These are phyloP conservation scores for Mugil cephalus DNA, from an alignment of 2,113 vertebrate species.

Conservation along the genomic window DNA sequence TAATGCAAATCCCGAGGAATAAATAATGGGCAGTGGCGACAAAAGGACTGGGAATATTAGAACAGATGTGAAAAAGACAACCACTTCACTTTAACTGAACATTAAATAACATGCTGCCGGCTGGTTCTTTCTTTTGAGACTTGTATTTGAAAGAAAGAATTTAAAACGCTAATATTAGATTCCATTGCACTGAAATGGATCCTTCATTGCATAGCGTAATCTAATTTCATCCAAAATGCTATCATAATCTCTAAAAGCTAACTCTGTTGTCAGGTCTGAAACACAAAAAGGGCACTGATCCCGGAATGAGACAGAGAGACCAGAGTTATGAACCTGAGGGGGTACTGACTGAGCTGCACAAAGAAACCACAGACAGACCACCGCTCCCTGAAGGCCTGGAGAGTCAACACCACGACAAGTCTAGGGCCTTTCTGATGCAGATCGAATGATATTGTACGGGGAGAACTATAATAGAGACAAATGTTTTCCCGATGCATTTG, in stretches of 20 bases:
- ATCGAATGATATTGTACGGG: neutral
- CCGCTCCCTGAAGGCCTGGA: slow-evolving; percentile 37
- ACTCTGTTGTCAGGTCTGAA: slow-evolving; percentile 19
- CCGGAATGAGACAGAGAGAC: slow-evolving; percentile 36
- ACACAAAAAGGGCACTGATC: slow-evolving; percentile 40
- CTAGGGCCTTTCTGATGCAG: slow-evolving; percentile 47
- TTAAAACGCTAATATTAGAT: neutral
- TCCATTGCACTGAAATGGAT: neutral
- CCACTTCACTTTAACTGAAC: slow-evolving; percentile 2
- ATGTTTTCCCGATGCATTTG: too few relatives aligned
- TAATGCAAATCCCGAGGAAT: slow-evolving; percentile 29
- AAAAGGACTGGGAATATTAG: neutral
- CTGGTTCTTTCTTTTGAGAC: neutral
- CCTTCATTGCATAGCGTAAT: slow-evolving; percentile 7
- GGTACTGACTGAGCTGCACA: slow-evolving; percentile 30
- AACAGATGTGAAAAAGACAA: slow-evolving; percentile 10
- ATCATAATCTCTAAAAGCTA: slow-evolving; percentile 18
- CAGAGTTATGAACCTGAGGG: slow-evolving; percentile 42
- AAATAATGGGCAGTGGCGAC: neutral
- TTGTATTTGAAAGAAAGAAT: neutral
- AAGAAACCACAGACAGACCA: slow-evolving; percentile 56
- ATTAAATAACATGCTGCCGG: slow-evolving; percentile 5
- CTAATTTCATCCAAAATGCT: slow-evolving; percentile 16
- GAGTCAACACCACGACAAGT: slow-evolving; percentile 42
- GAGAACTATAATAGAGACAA: too few relatives aligned